Evolutionary conservation across 2,797 vertebrate genomes (phyloP).

Genomic region (Leptoclinus maculatus): DNA sequence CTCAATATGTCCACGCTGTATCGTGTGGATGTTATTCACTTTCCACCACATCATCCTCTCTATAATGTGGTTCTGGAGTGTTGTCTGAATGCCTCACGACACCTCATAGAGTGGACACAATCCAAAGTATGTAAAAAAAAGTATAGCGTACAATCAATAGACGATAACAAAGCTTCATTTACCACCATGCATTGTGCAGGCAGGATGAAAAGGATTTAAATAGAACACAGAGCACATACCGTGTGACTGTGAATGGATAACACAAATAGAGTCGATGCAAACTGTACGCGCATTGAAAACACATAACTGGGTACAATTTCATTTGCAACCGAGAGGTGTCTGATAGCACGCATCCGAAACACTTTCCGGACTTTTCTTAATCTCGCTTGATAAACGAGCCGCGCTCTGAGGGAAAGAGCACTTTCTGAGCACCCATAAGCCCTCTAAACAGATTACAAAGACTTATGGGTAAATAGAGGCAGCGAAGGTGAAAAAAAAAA

Average conservation of each 20-base stretch:
- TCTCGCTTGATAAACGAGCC: slow-evolving; percentile 77
- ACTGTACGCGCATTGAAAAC: slow-evolving; percentile 60
- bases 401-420: slow-evolving; percentile 67
- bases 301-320: slow-evolving; percentile 60
- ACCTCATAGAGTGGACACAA: no score
- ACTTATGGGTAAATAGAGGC: slow-evolving; percentile 79
- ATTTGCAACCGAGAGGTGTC: slow-evolving; percentile 65
- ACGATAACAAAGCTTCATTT: background rate
- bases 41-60: background rate
- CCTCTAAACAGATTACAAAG: slow-evolving; percentile 79
- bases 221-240: background rate
- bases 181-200: no score
- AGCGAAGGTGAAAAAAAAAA: slow-evolving; percentile 51
- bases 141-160: no score
- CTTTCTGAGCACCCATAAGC: slow-evolving; percentile 76
- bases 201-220: no score
- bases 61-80: background rate
- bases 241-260: slow-evolving; percentile 3
- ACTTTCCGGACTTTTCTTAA: slow-evolving; percentile 75
- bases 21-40: background rate
- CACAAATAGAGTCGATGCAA: slow-evolving; percentile 25
- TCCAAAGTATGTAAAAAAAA: background rate
- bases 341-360: slow-evolving; percentile 69
- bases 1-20: background rate
- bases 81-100: background rate